A percentile compares a stretch with the other conserved stretches of the same genome.
phyloP scores from a whole-genome alignment of 2,113 vertebrate genomes.

The Macrotus californicus region DNA sequence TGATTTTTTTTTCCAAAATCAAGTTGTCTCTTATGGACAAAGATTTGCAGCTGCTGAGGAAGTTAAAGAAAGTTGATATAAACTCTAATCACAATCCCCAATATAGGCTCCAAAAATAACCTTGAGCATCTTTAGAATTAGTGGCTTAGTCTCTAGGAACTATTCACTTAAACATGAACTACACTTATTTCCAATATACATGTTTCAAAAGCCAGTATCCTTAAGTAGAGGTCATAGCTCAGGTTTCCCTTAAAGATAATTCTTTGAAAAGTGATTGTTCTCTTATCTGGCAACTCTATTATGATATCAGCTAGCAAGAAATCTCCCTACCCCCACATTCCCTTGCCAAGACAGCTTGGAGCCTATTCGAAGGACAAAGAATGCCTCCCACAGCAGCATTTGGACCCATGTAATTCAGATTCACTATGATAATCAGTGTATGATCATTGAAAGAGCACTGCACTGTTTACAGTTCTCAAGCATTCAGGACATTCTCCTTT shows the following conservation, averaged over 20 bases:
- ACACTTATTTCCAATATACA: background rate
- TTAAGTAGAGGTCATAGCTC: background rate
- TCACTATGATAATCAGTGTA: constrained; percentile 27
- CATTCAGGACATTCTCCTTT: constrained; percentile 57
- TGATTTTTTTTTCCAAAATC: background rate
- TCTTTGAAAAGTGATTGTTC: background rate
- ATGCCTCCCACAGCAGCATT: background rate
- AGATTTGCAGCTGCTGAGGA: background rate
- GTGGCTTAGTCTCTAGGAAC: background rate
- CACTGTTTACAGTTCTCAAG: constrained; percentile 55
- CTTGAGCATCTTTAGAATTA: background rate
- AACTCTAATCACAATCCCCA: background rate
- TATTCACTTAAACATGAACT: background rate
- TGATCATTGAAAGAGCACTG: constrained; percentile 47
- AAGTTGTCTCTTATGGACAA: background rate
- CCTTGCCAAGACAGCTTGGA: background rate
- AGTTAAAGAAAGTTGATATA: constrained; percentile 2
- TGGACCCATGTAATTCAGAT: background rate
- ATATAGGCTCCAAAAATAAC: background rate
- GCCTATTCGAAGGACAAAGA: background rate
- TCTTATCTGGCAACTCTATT: background rate
- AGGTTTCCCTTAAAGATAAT: background rate
- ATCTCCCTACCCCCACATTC: rapidly evolving
- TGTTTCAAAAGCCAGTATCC: background rate
- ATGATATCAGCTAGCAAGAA: background rate